These are phyloP conservation scores for human (Homo sapiens) DNA, from an alignment of 2,113 vertebrate species.

Conservation along the genomic window DNA sequence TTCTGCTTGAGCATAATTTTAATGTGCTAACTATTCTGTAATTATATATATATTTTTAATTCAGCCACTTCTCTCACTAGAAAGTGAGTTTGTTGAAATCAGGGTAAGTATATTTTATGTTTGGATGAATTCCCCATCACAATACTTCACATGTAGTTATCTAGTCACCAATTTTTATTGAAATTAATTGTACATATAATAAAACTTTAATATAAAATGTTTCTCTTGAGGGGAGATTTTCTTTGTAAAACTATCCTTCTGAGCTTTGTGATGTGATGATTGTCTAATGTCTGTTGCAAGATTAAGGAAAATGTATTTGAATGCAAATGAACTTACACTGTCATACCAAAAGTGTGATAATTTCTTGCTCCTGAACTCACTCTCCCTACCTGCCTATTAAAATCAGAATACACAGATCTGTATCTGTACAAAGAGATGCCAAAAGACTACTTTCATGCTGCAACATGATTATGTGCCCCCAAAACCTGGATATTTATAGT, in stretches of 20 bases:
- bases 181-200: background rate
- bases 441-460: background rate
- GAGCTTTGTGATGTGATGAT: background rate
- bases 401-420: background rate
- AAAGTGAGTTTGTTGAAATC: background rate
- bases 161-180: background rate
- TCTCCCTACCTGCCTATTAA: background rate
- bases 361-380: background rate
- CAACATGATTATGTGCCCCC: background rate
- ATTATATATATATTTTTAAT: background rate
- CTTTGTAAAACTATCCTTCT: background rate
- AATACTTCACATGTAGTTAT: background rate
- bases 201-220: background rate
- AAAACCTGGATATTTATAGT: background rate
- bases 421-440: background rate
- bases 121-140: background rate
- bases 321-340: background rate
- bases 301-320: background rate
- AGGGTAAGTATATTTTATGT: background rate
- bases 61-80: background rate
- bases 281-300: background rate
- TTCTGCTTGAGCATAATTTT: background rate
- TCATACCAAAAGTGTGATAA: background rate
- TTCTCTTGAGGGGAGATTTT: background rate
- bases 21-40: background rate